Percentiles rank a stretch among this genome's conserved stretches.
Conservation (phyloP, 2,113 vertebrate genomes). For the Plestiodon gilberti region DNA sequence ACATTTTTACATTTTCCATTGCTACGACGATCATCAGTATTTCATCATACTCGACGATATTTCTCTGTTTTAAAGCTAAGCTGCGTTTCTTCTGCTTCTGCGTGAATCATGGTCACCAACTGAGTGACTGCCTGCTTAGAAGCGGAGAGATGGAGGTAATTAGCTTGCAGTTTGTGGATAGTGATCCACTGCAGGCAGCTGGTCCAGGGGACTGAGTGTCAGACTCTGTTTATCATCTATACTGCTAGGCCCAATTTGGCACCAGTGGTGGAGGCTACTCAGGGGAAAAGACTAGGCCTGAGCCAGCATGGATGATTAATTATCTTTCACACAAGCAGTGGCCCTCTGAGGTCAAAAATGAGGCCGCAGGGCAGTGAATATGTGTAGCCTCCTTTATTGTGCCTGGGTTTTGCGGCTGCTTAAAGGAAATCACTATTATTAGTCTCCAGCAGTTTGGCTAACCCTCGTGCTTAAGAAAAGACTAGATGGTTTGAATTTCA, state of each 20-base stretch:
- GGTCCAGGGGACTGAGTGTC: neutral
- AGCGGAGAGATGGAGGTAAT: neutral
- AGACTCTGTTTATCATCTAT: neutral
- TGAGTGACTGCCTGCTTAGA: slow-evolving; percentile 12
- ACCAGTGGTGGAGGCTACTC: neutral
- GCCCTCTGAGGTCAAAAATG: slow-evolving; percentile 18
- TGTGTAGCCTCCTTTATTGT: neutral
- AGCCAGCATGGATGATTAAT: slow-evolving; percentile 2
- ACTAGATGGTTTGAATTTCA: neutral
- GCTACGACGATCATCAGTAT: neutral
- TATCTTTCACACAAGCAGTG: neutral
- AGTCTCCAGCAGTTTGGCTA: neutral
- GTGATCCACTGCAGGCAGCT: neutral
- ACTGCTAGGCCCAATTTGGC: slow-evolving; percentile 17
- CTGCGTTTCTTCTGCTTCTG: slow-evolving; percentile 17
- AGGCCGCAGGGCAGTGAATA: neutral
- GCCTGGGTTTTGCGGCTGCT: fast-evolving
- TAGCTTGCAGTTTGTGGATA: neutral
- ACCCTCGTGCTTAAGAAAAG: neutral
- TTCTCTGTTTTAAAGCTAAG: slow-evolving; percentile 4
- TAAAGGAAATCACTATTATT: neutral
- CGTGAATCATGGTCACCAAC: slow-evolving; percentile 17
- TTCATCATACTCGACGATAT: slow-evolving; percentile 10
- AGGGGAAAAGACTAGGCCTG: neutral
- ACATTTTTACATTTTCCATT: neutral